Evolutionary conservation across 2,797 vertebrate genomes (phyloP), one percentile per base, ranked within the genome.

Genomic region (Scarus forsteni): DNA sequence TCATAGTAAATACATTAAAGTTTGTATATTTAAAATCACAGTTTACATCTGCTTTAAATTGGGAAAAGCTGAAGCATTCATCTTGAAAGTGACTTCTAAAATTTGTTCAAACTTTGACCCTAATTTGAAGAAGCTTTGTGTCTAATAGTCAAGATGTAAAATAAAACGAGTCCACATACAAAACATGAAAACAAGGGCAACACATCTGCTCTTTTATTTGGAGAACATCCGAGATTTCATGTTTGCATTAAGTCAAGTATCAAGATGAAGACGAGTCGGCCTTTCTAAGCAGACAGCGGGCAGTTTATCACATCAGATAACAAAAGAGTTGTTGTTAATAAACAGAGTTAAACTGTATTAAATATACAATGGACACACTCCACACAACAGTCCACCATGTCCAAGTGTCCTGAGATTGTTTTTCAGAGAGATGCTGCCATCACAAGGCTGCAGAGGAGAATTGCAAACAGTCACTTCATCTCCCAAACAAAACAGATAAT

Each of bases 351-450:
- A 67, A 67, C 44, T 60, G 7, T 15, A 36, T 40, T 44, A 58
- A 16, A 3, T 64, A 18, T n/a, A 42, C 14, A 42, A 36, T 66
- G 19, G 56, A 7, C 45, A 44, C 43, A 44, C 50, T 18, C 6
- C n/a, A 27, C 8, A 11, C 11, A 42, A 10, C 9, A 6, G 8
- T 18, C 49, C n/a, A 18, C 8, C 27, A 19, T 12, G 38, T 48
- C 35, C 42, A 27, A 38, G 49, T n/a, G 1, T 38, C 15, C 11
- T n/a, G 57, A 12, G 34, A 35, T 16, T 50, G 18, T 82, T 63
- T 60, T 16, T 27, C 81, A 83, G 83, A 65, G 18, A 55, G 49
- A 6, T 88, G 71, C 89, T 87, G 88, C 88, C 91, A 89, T 78
- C 91, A 62, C 3, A 39, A 63, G 92, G 83, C 46, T 63, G 10